A percentile compares a stretch with the other conserved stretches of the same genome.
Evolutionary conservation across 2,113 vertebrate genomes (phyloP).

Genomic region (Dasyurus viverrinus): DNA sequence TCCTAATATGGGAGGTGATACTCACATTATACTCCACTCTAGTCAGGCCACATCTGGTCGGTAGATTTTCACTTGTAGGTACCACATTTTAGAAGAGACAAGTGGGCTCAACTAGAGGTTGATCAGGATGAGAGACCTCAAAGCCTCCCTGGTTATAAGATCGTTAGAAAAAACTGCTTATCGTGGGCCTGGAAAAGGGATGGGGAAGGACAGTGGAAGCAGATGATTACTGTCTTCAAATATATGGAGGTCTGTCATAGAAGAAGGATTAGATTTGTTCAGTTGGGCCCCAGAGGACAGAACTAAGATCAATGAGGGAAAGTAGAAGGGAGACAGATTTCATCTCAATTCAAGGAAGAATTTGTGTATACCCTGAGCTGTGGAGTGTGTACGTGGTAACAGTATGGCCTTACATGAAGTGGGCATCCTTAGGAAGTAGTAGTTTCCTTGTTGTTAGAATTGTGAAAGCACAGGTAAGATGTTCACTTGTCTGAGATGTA

Average conservation of each 20-base stretch:
- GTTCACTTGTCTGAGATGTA: not conserved
- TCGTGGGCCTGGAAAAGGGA: not conserved
- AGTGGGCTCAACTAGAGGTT: not conserved
- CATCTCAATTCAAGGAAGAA: not conserved
- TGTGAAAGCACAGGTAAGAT: not conserved
- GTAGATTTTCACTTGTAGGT: not conserved
- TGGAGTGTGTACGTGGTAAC: not conserved
- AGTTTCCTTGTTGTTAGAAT: not conserved
- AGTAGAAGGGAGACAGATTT: not conserved
- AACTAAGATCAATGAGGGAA: not conserved
- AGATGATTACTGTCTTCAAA: not conserved
- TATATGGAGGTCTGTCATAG: not conserved
- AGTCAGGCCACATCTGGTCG: not conserved
- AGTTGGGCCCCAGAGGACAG: not conserved
- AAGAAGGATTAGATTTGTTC: not conserved
- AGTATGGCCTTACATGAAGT: not conserved
- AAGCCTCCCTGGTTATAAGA: not conserved
- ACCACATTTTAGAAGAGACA: not conserved
- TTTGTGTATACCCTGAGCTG: not conserved
- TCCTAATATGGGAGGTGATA: not conserved
- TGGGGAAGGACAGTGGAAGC: not conserved
- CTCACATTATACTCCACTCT: not conserved
- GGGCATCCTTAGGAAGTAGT: not conserved
- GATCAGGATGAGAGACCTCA: not conserved
- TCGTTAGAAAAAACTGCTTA: not conserved